These are phyloP conservation scores for Drosophila athabasca DNA, from an alignment of 1,140 invertebrate genomes.

Conservation along the genomic window DNA sequence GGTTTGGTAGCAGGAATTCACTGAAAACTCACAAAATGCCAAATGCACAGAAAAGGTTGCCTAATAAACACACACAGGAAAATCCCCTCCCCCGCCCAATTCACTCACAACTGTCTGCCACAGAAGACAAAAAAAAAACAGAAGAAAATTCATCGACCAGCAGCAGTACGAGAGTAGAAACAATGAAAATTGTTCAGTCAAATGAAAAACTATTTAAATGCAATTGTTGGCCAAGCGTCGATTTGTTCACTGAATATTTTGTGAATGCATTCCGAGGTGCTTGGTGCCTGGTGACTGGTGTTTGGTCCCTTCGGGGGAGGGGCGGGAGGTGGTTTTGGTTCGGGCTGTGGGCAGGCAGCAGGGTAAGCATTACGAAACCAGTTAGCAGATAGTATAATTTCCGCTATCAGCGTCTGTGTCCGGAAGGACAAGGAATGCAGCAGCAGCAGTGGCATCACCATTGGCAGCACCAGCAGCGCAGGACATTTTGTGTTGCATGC, in stretches of 20 bases:
- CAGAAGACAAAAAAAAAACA: background rate
- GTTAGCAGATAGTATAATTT: slow-evolving; percentile 61
- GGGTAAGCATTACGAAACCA: slow-evolving; percentile 49
- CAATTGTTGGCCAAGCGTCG: slow-evolving; percentile 76
- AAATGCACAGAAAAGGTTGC: slow-evolving; percentile 52
- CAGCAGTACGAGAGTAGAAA: slow-evolving; percentile 19
- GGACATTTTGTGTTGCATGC: slow-evolving; percentile 27
- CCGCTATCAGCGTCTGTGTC: slow-evolving; percentile 48
- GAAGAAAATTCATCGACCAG: slow-evolving; percentile 16
- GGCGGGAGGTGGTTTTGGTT: background rate
- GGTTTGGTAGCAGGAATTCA: too few relatives aligned
- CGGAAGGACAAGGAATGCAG: slow-evolving; percentile 34
- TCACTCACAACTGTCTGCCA: background rate
- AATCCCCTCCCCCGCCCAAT: background rate
- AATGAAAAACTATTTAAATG: slow-evolving; percentile 81
- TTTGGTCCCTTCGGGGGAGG: background rate
- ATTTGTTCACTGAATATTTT: slow-evolving; percentile 78
- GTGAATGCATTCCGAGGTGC: slow-evolving; percentile 39
- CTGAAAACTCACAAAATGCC: slow-evolving; percentile 29
- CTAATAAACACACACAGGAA: slow-evolving; percentile 42
- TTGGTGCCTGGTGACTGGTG: background rate
- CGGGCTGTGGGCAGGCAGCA: too few relatives aligned
- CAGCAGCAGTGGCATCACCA: background rate
- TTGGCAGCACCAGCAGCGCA: background rate
- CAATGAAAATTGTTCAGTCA: slow-evolving; percentile 64